Percentiles rank a stretch among this genome's conserved stretches.
Conservation (phyloP, 2,113 vertebrate species). For the Mastomys coucha region DNA sequence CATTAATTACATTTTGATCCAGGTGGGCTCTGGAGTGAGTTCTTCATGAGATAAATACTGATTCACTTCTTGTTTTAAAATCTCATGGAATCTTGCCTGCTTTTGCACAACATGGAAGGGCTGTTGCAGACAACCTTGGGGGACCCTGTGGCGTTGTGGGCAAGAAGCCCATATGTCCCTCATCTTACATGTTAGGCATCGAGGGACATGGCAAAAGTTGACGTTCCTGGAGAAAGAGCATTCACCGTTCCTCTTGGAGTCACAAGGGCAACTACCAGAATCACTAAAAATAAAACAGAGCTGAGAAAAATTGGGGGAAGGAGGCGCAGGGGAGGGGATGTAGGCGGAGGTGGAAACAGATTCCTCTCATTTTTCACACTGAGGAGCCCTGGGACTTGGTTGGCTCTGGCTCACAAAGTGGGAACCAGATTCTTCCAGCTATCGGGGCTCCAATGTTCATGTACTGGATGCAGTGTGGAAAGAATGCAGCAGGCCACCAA, state of each 20-base stretch:
- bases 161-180: neutral
- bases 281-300: neutral
- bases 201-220: neutral
- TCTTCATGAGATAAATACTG: neutral
- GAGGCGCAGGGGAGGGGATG: accelerated
- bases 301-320: neutral
- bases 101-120: too few species aligned
- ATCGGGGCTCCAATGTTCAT: accelerated
- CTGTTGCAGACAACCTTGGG: neutral
- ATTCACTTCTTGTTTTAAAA: neutral
- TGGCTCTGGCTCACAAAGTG: neutral
- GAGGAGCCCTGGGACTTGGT: neutral
- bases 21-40: neutral
- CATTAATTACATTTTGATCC: neutral
- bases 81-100: accelerated
- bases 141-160: too few species aligned
- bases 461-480: neutral
- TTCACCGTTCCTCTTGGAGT: neutral
- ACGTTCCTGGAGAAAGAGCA: neutral
- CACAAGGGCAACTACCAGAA: neutral
- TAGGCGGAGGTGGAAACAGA: neutral
- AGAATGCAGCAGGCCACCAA: neutral
- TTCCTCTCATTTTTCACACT: neutral
- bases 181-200: neutral
- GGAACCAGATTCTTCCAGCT: neutral